A percentile compares a stretch with the other conserved stretches of the same genome.
Conservation (phyloP, 2,888 invertebrate genomes). For the Timandra comae region DNA sequence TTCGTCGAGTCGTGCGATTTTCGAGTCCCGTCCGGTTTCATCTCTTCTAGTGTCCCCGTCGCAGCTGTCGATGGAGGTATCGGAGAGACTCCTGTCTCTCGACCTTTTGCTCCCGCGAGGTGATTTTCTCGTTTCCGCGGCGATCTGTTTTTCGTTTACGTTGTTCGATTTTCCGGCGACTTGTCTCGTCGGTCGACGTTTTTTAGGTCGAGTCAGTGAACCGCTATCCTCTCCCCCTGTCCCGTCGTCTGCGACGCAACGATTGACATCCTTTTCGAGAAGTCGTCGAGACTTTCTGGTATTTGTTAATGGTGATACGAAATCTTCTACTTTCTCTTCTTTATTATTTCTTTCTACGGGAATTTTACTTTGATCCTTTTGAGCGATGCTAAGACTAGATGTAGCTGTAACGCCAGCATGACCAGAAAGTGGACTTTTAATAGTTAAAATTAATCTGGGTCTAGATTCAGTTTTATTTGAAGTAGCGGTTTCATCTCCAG, state of each 20-base stretch:
- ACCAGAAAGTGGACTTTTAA: constrained; percentile 81
- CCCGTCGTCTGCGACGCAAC: constrained; percentile 91
- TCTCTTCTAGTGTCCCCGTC: constrained; percentile 73
- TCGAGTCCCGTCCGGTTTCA: constrained; percentile 41
- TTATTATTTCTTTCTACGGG: constrained; percentile 44
- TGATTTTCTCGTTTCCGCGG: constrained; percentile 75
- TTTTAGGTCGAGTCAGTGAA: constrained; percentile 35
- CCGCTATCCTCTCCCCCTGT: constrained; percentile 55
- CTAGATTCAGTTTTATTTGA: constrained; percentile 73
- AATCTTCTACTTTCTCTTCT: constrained; percentile 77
- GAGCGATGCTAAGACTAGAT: constrained; percentile 56
- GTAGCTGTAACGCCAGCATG: constrained; percentile 54
- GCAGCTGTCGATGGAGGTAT: constrained; percentile 79
- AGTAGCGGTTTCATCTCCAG: constrained; percentile 84
- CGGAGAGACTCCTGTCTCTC: constrained; percentile 80
- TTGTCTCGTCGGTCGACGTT: constrained; percentile 77
- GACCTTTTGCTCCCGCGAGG: constrained; percentile 79
- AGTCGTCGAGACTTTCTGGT: constrained; percentile 89
- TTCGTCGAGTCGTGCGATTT: constrained; percentile 42
- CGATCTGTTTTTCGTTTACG: constrained; percentile 35
- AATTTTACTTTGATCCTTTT: constrained; percentile 50
- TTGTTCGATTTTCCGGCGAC: constrained; percentile 45
- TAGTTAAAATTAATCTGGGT: constrained; percentile 87
- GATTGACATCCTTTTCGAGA: constrained; percentile 85
- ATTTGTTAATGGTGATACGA: constrained; percentile 79